Conservation (phyloP, 2,797 vertebrate species). For the Xenops minutus region DNA sequence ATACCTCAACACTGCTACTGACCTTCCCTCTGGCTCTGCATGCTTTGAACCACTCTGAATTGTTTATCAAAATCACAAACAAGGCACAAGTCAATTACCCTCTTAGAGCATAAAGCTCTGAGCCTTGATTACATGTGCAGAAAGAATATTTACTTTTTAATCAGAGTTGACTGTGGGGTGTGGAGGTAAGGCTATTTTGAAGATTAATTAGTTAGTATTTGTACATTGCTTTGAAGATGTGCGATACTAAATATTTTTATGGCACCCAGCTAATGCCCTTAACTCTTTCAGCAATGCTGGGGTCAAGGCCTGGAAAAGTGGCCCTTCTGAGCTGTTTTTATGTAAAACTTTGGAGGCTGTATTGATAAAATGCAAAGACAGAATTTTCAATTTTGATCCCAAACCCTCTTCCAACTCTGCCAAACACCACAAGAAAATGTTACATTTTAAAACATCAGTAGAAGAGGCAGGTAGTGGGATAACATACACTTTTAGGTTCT, state of each 20-base stretch:
- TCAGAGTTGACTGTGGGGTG: constrained; percentile 55
- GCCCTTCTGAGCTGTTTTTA: background rate
- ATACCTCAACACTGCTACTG: background rate
- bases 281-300: constrained; percentile 3
- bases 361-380: background rate
- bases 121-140: constrained; percentile 35
- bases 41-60: background rate
- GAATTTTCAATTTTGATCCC: background rate
- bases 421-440: background rate
- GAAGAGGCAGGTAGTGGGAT: background rate
- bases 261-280: background rate
- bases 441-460: background rate
- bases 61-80: constrained; percentile 8
- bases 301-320: background rate
- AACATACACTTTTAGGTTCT: background rate
- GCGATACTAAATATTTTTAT: constrained; percentile 37
- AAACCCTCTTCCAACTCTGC: background rate
- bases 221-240: constrained; percentile 22
- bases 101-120: constrained; percentile 25
- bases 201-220: constrained; percentile 56
- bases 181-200: constrained; percentile 55
- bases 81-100: constrained; percentile 27
- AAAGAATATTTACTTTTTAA: constrained; percentile 57
- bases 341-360: background rate
- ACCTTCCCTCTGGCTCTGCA: constrained; percentile 10